These are phyloP conservation scores for Morbakka virulenta DNA, from an alignment of 30 jellyfish, hydroid and myxozoan species.

Conservation along the genomic window DNA sequence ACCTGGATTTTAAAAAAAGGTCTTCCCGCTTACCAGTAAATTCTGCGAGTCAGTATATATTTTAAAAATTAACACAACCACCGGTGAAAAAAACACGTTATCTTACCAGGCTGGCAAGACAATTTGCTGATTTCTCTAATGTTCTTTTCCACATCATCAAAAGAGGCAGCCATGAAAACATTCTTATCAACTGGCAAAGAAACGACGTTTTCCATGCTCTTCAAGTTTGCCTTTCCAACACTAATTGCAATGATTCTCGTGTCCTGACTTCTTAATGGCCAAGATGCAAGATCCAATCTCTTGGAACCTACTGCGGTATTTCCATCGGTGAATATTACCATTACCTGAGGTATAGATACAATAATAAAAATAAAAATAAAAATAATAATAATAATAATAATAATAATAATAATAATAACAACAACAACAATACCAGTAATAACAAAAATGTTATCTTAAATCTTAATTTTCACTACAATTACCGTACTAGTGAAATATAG, in stretches of 20 bases:
- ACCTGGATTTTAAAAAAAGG: too few species aligned
- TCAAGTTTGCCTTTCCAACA: slow-evolving; percentile 74
- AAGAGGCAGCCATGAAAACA: slow-evolving; percentile 87
- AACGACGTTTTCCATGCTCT: slow-evolving; percentile 75
- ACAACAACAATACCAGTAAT: neutral
- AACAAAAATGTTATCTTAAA: neutral
- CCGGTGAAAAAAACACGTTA: too few species aligned
- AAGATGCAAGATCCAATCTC: slow-evolving; percentile 92
- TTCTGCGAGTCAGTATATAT: too few species aligned
- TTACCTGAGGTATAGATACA: slow-evolving; percentile 68
- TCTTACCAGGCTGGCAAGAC: slow-evolving; percentile 94
- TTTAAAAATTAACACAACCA: too few species aligned
- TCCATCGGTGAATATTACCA: slow-evolving; percentile 86
- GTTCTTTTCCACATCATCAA: slow-evolving; percentile 86
- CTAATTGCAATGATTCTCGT: slow-evolving; percentile 81
- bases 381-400: neutral
- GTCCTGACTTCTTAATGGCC: slow-evolving; percentile 87
- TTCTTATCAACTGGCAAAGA: slow-evolving; percentile 83
- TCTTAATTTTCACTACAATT: too few species aligned
- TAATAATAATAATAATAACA: neutral
- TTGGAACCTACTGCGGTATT: slow-evolving; percentile 65
- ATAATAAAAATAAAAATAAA: neutral
- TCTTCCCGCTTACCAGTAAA: too few species aligned
- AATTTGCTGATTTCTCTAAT: slow-evolving; percentile 69
- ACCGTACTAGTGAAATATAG: too few species aligned